A percentile compares a stretch with the other conserved stretches of the same genome.
Conservation (phyloP, 2,797 vertebrate species). For the Apodemus agrarius region DNA sequence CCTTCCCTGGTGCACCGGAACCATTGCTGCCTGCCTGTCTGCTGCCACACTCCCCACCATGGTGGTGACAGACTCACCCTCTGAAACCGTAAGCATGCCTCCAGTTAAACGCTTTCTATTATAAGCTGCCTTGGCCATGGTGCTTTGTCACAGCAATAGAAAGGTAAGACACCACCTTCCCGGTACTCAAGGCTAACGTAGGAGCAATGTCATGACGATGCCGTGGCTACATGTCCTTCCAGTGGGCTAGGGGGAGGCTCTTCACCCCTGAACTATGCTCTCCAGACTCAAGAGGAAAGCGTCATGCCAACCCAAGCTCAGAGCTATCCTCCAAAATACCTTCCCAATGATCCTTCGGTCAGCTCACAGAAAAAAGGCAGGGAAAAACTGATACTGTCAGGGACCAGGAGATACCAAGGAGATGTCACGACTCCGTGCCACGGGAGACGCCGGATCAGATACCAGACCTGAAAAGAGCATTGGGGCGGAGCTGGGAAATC, state of each 20-base stretch:
- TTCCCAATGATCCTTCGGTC: background rate
- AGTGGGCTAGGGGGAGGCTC: fast-evolving
- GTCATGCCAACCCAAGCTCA: background rate
- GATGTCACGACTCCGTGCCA: background rate
- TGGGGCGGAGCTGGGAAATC: background rate
- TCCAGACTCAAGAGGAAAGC: background rate
- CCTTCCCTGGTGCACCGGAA: background rate
- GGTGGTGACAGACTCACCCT: background rate
- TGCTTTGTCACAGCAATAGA: background rate
- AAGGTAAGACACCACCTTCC: no score
- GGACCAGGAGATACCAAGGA: background rate
- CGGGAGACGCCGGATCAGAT: background rate
- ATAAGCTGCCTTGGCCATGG: background rate
- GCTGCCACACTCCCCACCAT: background rate
- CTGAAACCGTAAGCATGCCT: background rate
- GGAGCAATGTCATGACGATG: background rate
- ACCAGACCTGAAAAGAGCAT: background rate
- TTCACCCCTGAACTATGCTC: background rate
- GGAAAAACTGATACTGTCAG: background rate
- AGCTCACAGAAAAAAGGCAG: background rate
- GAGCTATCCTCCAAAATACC: background rate
- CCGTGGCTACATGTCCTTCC: background rate
- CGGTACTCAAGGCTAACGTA: background rate
- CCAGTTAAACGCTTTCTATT: background rate
- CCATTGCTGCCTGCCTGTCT: background rate